Evolutionary conservation across 2,888 invertebrate genomes (phyloP).

Genomic region (Andrena hattorfiana): DNA sequence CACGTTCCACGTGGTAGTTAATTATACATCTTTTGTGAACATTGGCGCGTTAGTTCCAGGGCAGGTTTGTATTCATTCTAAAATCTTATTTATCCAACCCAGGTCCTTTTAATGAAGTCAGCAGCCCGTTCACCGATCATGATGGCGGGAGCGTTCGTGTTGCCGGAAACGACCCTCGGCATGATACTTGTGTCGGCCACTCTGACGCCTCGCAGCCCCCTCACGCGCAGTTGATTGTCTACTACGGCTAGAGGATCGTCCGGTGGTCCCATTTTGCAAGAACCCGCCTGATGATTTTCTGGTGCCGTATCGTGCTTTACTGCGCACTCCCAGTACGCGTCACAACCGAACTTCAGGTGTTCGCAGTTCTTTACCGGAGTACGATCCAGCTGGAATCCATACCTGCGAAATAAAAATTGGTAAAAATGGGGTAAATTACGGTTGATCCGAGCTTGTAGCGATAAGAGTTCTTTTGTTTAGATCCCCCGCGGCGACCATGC

Average conservation of each 20-base stretch:
- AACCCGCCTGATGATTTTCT: constrained; percentile 89
- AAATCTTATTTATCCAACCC: constrained; percentile 74
- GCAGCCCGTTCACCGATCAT: constrained; percentile 87
- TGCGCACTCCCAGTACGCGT: constrained; percentile 88
- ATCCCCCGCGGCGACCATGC: neutral
- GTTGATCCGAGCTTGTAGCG: too few relatives aligned
- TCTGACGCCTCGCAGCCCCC: constrained; percentile 85
- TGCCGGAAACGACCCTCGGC: constrained; percentile 86
- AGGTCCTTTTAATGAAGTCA: constrained; percentile 85
- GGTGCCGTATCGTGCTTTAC: constrained; percentile 87
- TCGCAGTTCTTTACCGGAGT: constrained; percentile 92
- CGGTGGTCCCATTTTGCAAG: constrained; percentile 88
- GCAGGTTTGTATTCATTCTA: neutral
- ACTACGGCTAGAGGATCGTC: constrained; percentile 87
- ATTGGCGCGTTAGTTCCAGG: neutral
- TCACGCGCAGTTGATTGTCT: constrained; percentile 86
- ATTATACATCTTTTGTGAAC: constrained; percentile 23
- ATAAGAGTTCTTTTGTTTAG: neutral
- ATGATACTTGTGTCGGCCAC: constrained; percentile 87
- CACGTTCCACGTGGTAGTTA: neutral
- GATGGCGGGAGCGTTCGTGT: constrained; percentile 86
- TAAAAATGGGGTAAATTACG: neutral
- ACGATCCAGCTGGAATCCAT: constrained; percentile 91
- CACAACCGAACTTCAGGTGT: constrained; percentile 89
- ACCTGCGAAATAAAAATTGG: constrained; percentile 82